These are phyloP conservation scores for Sesamia inferens DNA, from an alignment of 2,888 invertebrate genomes.

Conservation along the genomic window DNA sequence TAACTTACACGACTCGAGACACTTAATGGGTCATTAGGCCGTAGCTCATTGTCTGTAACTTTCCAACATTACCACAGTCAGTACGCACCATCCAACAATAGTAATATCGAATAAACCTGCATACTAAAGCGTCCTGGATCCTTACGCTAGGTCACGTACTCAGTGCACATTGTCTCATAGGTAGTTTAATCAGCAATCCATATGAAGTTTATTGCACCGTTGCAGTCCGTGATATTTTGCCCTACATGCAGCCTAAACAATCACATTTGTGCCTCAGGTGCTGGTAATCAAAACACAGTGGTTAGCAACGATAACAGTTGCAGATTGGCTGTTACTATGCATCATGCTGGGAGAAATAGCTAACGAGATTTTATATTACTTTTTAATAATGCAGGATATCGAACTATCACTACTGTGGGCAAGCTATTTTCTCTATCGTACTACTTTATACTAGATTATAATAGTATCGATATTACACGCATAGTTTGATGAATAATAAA, in stretches of 20 bases:
- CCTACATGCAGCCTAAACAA: slow-evolving; percentile 69
- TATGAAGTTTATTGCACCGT: slow-evolving; percentile 68
- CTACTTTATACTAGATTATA: background rate
- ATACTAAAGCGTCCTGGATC: slow-evolving; percentile 47
- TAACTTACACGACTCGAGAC: slow-evolving; percentile 52
- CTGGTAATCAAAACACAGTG: slow-evolving; percentile 75
- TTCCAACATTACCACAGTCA: slow-evolving; percentile 61
- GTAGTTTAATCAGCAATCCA: slow-evolving; percentile 63
- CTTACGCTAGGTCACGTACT: slow-evolving; percentile 69
- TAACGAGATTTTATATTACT: slow-evolving; percentile 44
- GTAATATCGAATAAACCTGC: slow-evolving; percentile 48
- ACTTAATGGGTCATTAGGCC: slow-evolving; percentile 70
- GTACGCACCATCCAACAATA: slow-evolving; percentile 39
- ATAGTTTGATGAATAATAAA: slow-evolving; percentile 2
- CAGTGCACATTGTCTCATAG: slow-evolving; percentile 60
- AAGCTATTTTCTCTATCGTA: background rate
- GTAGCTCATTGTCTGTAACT: slow-evolving; percentile 68
- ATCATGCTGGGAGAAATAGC: slow-evolving; percentile 29
- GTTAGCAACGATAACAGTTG: slow-evolving; percentile 68
- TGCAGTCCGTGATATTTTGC: slow-evolving; percentile 76
- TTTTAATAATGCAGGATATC: slow-evolving; percentile 20
- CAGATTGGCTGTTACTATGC: slow-evolving; percentile 66
- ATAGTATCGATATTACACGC: background rate
- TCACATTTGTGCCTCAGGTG: slow-evolving; percentile 79
- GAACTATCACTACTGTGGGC: background rate